Evolutionary conservation across 2,113 vertebrate species (phyloP).

Genomic region (Notarius quadriscutis): DNA sequence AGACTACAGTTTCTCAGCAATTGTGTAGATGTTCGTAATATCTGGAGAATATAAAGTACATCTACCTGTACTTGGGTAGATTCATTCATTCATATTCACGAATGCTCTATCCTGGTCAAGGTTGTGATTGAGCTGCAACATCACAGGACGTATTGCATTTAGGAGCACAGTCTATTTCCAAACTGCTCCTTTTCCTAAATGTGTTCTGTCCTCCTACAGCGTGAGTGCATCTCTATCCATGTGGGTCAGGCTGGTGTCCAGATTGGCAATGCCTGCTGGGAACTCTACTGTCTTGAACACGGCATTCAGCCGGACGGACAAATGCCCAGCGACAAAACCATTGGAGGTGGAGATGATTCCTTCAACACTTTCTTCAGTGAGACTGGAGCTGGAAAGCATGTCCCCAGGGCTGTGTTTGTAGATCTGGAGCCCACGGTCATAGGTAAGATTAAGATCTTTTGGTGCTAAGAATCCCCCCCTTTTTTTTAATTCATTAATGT

Average conservation of each 20-base stretch:
- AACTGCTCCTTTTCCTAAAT: slow-evolving; percentile 6
- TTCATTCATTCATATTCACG: too few relatives aligned
- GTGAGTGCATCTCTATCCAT: slow-evolving; percentile 59
- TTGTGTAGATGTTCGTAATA: neutral
- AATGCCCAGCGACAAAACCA: slow-evolving; percentile 56
- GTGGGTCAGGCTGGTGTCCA: slow-evolving; percentile 60
- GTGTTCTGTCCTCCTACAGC: slow-evolving; percentile 24
- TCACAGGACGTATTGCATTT: neutral
- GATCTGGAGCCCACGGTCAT: slow-evolving; percentile 61
- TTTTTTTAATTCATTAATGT: too few relatives aligned
- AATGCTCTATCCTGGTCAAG: too few relatives aligned
- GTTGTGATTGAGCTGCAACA: too few relatives aligned
- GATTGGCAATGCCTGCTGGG: slow-evolving; percentile 60
- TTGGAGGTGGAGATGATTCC: slow-evolving; percentile 54
- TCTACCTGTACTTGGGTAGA: too few relatives aligned
- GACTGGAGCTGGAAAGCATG: slow-evolving; percentile 59
- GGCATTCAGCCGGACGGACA: slow-evolving; percentile 56
- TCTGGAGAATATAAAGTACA: neutral
- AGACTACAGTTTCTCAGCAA: neutral
- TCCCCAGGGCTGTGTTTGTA: slow-evolving; percentile 59
- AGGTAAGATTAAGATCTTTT: slow-evolving; percentile 33
- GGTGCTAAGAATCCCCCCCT: too few relatives aligned
- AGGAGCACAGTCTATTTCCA: neutral
- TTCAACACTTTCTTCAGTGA: slow-evolving; percentile 62
- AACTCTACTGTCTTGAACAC: slow-evolving; percentile 57